Base-by-base conservation (phyloP, 35 echinoderm and acorn worm genomes). In the Stichopus chloronotus region DNA sequence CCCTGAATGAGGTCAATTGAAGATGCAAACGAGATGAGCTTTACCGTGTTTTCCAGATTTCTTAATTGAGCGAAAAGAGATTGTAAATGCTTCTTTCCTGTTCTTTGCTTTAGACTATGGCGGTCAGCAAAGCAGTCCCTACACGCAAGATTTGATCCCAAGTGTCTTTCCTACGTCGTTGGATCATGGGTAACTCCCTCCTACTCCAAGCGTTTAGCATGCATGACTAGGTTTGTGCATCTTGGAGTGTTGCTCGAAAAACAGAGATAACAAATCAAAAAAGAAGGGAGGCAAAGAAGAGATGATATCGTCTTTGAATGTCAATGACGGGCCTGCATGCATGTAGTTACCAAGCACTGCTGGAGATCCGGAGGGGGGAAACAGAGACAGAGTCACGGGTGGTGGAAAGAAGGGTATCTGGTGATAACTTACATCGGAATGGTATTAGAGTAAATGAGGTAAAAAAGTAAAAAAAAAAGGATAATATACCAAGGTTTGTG, bases 31-130 rank as follows among this genome's bases (percentile, higher is more conserved):
- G 21, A 85, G 82, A 59, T 59, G 82, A 58, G 82, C 54, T 58
- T 25, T 58, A 23, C 30, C 82, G 55, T 85, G 82, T 19, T 58
- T 58, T 58, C 43, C 22, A 85, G 55, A 85, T 85, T 85, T 56
- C 55, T 85, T 85, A 85, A 85, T 85, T 85, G 82, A 85, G 82
- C 82, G 82, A 85, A 85, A 85, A 85, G 55, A 55, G 55, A 85
- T 20, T 58, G 82, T 85, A 23, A 52, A 52, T 53, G 56, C 82
- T 10, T 85, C 82, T 58, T 85, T 58, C 20, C 52, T 85, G 5
- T 21, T 23, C 24, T 56, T 85, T 58, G 57, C 5, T 85, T 74
- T 74, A 20, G 11, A 55, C 24, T 85, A 85, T 85, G 21, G 56
- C 16, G 55, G 82, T 85, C 56, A 85, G 57, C 8, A 85, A 58